Evolutionary conservation across 2,113 vertebrate genomes (phyloP), one percentile per base, ranked within the genome.

Genomic region (Chaenogobius annularis): DNA sequence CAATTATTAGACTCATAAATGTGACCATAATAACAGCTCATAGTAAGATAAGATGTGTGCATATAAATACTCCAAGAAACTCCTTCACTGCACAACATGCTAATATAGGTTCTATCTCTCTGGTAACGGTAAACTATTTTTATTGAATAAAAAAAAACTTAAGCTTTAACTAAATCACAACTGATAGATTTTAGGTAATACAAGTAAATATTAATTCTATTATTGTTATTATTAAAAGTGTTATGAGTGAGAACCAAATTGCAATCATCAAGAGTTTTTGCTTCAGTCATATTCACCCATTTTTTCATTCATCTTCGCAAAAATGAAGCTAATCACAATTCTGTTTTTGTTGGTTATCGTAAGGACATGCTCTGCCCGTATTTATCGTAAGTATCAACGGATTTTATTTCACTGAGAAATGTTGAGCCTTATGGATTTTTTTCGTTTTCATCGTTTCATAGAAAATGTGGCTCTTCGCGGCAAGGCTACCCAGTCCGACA

Each of bases 381-480:
- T 0, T n/a, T 46, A 71, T 13, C 7, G 82, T 84, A 46, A 79
- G 75, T 69, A 43, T 35, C 8, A 35, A 35, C 7, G 5, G 26
- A 61, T 35, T 31, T 61, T 61, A 0, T 35, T 6, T 35, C 14
- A 2, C 7, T 15, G 50, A 54, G 19, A n/a, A 61, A 61, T 14
- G 0, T 40, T 40, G 37, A 40, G 37, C 37, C 37, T 40, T 40
- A 40, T 5, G 5, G 1, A 9, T 9, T 40, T 8, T 17, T 6
- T 31, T 13, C 9, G 5, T 44, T 14, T 35, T 62, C 15, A 59
- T 68, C 13, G 17, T 65, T 65, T 56, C 22, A 13, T 54, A 88
- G 83, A 56, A 68, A 88, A 88, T 3, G 61, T 86, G 59, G 82
- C 87, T 31, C 62, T 86, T 59, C 75, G 69, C 47, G 86, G 82